Evolutionary conservation across 2,797 vertebrate species (phyloP), one percentile per base, ranked within the genome.

Genomic region (Cossypha dichroa): DNA sequence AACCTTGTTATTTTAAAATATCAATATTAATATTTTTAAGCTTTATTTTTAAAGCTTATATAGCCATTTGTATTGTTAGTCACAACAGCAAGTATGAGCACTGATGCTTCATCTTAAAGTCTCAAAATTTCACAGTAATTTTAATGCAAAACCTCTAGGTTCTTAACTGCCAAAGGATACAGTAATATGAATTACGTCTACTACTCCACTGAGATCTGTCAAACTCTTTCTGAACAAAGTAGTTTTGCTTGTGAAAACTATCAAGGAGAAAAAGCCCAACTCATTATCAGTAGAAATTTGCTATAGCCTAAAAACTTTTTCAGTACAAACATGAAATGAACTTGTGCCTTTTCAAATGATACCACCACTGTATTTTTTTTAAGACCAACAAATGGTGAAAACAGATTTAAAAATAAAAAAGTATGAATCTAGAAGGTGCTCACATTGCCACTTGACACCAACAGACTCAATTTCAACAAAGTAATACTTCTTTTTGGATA

Each of bases 191-290:
- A 78, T 88, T 84, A 66, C 83, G 85, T 58, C 49, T 92, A 90
- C 94, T 66, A 85, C 92, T 80, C 28, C 56, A 84, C 59, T 89
- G 90, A 81, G 48, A 79, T 69, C 56, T 94, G 85, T 67, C 76
- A 93, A 83, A 64, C 23, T 92, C 59, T 91, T 95, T 68, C 94
- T 91, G 78, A 31, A 90, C 52, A 74, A 26, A 79, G 66, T 76
- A 55, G 23, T 69, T 94, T 58, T 60, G 19, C 40, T 76, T 60
- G 33, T 60, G 45, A 83, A 90, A 91, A 77, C 11, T 75, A 81
- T 31, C 34, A 67, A 88, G 52, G 15, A 85, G 36, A 85, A 88
- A 77, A 63, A 88, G 13, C 16, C 5, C 52, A 69, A 38, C 13
- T 73, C 43, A 74, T 73, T 63, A 89, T 51, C n/a, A 58, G 12